Conservation (phyloP, 2,888 invertebrate species). For the Yponomeuta malinellus region DNA sequence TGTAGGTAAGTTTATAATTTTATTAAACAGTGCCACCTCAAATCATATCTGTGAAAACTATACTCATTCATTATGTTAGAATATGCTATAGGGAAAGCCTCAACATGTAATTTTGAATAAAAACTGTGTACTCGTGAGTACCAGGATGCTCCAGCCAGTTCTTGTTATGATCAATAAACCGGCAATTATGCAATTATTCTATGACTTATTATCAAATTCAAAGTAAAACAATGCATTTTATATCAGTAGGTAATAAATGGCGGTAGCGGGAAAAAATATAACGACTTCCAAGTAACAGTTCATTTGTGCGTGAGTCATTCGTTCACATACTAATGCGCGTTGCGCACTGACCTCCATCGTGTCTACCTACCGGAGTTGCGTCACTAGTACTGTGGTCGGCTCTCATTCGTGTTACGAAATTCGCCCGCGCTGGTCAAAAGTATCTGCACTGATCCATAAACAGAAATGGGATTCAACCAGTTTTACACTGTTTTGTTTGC, state of each 20-base stretch:
- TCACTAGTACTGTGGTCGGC: background rate
- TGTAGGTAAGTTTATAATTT: no score
- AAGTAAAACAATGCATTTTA: background rate
- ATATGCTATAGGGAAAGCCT: no score
- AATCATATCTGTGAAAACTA: no score
- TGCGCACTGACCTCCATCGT: background rate
- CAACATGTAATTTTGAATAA: no score
- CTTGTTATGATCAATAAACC: background rate
- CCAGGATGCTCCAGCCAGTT: background rate
- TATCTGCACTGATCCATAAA: background rate
- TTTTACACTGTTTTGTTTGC: background rate
- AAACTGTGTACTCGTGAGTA: no score
- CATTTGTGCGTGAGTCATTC: constrained; percentile 9
- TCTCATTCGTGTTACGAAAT: constrained; percentile 1
- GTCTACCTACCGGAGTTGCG: background rate
- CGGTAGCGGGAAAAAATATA: background rate
- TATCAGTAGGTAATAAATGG: background rate
- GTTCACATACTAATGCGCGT: constrained; percentile 2
- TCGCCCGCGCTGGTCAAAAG: background rate
- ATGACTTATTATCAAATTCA: background rate
- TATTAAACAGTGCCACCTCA: no score
- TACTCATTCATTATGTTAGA: no score
- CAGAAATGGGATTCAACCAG: background rate
- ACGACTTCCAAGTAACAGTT: constrained; percentile 4
- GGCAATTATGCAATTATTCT: background rate